Evolutionary conservation across 2,888 invertebrate genomes (phyloP), one percentile per base, ranked within the genome.

Genomic region (Agrochola lota): DNA sequence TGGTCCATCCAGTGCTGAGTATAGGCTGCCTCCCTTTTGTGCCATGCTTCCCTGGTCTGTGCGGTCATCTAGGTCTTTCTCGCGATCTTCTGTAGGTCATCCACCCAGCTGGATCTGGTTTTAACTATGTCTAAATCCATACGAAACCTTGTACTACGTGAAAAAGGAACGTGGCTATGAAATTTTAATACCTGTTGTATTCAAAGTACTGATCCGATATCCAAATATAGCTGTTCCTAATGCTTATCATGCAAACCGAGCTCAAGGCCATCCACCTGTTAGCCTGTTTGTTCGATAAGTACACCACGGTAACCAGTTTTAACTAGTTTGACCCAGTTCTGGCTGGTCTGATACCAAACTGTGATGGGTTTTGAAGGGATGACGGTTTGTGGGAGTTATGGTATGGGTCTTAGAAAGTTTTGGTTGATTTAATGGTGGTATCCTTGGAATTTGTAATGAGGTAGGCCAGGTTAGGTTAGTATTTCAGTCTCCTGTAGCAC

Each of bases 301-400:
- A 86, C 40, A 71, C 77, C 84, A 84, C 80, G 74, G 88, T 60
- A 72, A 88, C 88, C 72, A 64, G 79, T 79, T 87, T 62, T 80
- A 85, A 85, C 80, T 87, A 80, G 87, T 88, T 87, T 55, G 80
- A 78, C 88, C 88, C 23, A 84, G 83, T 88, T 88, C 17, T 62
- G 30, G 62, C 30, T n/a, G 1, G 46, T 75, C 68, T 80, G 60
- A 71, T 60, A 20, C 23, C 20, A 49, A 68, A 74, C 20, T 52
- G 49, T 74, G 72, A 72, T 72, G 64, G 52, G n/a, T 40, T 60
- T 40, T 63, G 69, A 71, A 57, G 49, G 46, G 20, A 26, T 17
- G 35, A n/a, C 30, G 60, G 46, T 40, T 23, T 63, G 12, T 46
- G 12, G 26, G 4, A 26, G 64, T 2, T 46, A 55, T 30, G 70